Percentiles rank a stretch among this genome's conserved stretches.
Evolutionary conservation across 2,113 vertebrate species (phyloP).

Genomic region (Actenoides hombroni): DNA sequence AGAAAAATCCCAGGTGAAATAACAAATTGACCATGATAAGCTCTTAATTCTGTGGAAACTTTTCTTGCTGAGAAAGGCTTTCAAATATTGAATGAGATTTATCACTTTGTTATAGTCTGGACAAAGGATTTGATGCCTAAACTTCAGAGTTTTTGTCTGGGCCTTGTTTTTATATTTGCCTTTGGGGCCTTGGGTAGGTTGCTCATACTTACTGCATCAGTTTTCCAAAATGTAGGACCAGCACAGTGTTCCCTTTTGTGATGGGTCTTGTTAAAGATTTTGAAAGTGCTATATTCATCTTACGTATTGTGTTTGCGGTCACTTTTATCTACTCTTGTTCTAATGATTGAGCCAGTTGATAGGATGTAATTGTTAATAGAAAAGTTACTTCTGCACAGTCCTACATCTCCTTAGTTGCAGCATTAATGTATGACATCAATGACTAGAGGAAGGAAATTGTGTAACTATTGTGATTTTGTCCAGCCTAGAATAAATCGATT

Average conservation of each 20-base stretch:
- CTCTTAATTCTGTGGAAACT: not conserved
- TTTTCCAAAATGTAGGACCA: not conserved
- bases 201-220: not conserved
- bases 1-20: not conserved
- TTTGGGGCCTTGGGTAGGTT: not conserved
- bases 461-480: not conserved
- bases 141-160: not conserved
- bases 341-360: not conserved
- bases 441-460: not conserved
- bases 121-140: not conserved
- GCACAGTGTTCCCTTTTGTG: not conserved
- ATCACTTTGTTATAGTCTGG: not conserved
- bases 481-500: not conserved
- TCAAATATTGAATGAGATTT: not conserved
- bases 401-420: not conserved
- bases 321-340: not conserved
- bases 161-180: not conserved
- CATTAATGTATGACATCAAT: fast-evolving
- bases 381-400: not conserved
- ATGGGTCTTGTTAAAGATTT: not conserved
- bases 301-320: not conserved
- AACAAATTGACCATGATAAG: not conserved
- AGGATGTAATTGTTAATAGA: not conserved
- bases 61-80: not conserved
- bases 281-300: not conserved